Conservation (phyloP, 2,888 invertebrate genomes). For the Dioctria rufipes region DNA sequence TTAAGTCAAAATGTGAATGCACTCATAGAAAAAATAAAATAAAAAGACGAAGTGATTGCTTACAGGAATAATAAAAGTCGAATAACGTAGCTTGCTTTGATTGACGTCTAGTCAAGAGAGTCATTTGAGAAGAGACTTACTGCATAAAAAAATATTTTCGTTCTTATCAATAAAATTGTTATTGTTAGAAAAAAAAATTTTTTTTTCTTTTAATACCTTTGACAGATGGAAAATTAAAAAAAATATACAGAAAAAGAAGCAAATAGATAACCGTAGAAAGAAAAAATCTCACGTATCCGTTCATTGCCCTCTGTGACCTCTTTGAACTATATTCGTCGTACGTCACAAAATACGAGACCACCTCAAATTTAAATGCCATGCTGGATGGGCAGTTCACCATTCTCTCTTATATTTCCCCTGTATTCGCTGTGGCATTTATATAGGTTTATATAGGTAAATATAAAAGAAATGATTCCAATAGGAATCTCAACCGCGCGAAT, state of each 20-base stretch:
- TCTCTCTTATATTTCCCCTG: slow-evolving; percentile 37
- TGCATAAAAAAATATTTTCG: too few species aligned
- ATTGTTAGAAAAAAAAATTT: too few species aligned
- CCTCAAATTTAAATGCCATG: slow-evolving; percentile 32
- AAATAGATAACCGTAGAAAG: slow-evolving; percentile 23
- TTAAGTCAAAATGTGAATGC: slow-evolving; percentile 47
- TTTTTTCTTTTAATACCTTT: too few species aligned
- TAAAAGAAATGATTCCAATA: neutral
- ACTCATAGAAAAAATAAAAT: slow-evolving; percentile 7
- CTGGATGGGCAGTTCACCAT: slow-evolving; percentile 25
- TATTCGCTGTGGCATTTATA: neutral
- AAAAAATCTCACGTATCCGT: slow-evolving; percentile 56
- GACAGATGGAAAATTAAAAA: too few species aligned
- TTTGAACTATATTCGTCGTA: slow-evolving; percentile 60
- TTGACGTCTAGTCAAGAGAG: slow-evolving; percentile 13
- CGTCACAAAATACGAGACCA: slow-evolving; percentile 46
- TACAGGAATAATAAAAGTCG: slow-evolving; percentile 25
- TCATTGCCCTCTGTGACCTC: slow-evolving; percentile 63
- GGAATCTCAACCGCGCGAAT: neutral
- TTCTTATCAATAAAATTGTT: too few species aligned
- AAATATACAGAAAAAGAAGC: slow-evolving; percentile 9
- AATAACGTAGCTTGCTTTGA: slow-evolving; percentile 32
- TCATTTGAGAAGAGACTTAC: too few species aligned
- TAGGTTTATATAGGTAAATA: too few species aligned
- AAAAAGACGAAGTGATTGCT: neutral